These are phyloP conservation scores for Zootoca vivipara DNA, from an alignment of 2,113 vertebrate genomes.

Conservation along the genomic window DNA sequence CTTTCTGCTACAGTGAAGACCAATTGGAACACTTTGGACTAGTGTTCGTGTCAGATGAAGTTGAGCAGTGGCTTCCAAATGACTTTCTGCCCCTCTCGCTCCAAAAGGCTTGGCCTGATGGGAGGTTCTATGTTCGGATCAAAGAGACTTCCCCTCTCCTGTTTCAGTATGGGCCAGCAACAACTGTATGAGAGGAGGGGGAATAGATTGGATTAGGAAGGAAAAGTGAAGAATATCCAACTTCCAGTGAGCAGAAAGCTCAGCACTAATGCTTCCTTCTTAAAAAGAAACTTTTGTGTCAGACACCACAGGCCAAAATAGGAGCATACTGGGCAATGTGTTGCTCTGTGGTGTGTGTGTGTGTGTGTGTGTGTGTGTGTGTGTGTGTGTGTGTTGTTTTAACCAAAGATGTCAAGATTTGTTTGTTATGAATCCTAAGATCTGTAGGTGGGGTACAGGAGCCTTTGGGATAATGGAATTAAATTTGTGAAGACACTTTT, in stretches of 20 bases:
- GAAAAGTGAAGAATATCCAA: not conserved
- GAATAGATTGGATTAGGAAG: rapidly evolving
- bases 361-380: slow-evolving; percentile 41
- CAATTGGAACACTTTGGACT: slow-evolving; percentile 88
- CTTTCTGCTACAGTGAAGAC: slow-evolving; percentile 77
- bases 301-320: slow-evolving; percentile 40
- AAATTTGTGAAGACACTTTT: slow-evolving; percentile 68
- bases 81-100: slow-evolving; percentile 85
- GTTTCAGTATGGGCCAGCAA: slow-evolving; percentile 82
- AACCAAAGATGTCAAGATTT: slow-evolving; percentile 68
- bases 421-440: slow-evolving; percentile 59
- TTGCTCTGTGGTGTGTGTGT: slow-evolving; percentile 55
- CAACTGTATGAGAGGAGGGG: slow-evolving; percentile 81
- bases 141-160: slow-evolving; percentile 87
- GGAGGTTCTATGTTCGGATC: slow-evolving; percentile 85
- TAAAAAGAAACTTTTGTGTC: slow-evolving; percentile 65
- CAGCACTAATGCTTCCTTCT: slow-evolving; percentile 74
- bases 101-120: slow-evolving; percentile 81
- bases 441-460: slow-evolving; percentile 56
- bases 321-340: slow-evolving; percentile 63
- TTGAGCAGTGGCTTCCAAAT: slow-evolving; percentile 87
- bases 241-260: slow-evolving; percentile 56
- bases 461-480: slow-evolving; percentile 62
- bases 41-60: slow-evolving; percentile 77
- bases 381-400: slow-evolving; percentile 56